Evolutionary conservation across 1,140 invertebrate genomes (phyloP), one percentile per base, ranked within the genome.

Genomic region (Drosophila persimilis): DNA sequence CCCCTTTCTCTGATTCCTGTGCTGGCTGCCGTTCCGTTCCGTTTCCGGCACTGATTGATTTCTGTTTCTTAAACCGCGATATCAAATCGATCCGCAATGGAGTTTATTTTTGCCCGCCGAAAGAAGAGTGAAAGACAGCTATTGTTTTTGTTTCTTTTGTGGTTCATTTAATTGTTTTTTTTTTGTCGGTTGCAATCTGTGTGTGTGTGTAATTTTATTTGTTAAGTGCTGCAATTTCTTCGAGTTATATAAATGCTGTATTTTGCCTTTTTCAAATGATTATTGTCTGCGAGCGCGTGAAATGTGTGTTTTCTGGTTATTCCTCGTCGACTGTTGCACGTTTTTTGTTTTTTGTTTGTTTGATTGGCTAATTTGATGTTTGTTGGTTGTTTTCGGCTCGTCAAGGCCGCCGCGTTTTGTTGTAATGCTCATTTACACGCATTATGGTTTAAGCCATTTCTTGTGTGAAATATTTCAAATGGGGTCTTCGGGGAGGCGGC

Each of bases 311-410:
- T 52, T 45, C 50, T 63, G 17, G 35, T 54, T 52, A 57, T 52
- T 11, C 39, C 46, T 57, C 45, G 24, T 41, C 11, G 4, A 43
- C 46, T 58, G n/a, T 29, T 15, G 43, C 41, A 20, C 26, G 55
- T 5, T 39, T 9, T 13, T 39, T 15, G 15, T 11, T 13, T 39
- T 4, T 39, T 39, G 11, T 39, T 3, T 11, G 11, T 66, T 81
- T 71, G 81, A 88, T 86, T 86, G 77, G 77, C 78, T 81, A 88
- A 86, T 86, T 86, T 77, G 20, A 64, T 29, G 46, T 58, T 66
- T 64, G 60, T 74, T 73, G 35, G 50, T 45, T 75, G 53, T 47
- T 43, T 59, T 48, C 39, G 57, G 9, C 39, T 46, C 8, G 53
- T 60, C 75, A 83, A 83, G 79, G 80, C 75, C 72, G 11, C 35